Evolutionary conservation across 2,888 invertebrate species (phyloP).

Genomic region (Meandrusa payeni): DNA sequence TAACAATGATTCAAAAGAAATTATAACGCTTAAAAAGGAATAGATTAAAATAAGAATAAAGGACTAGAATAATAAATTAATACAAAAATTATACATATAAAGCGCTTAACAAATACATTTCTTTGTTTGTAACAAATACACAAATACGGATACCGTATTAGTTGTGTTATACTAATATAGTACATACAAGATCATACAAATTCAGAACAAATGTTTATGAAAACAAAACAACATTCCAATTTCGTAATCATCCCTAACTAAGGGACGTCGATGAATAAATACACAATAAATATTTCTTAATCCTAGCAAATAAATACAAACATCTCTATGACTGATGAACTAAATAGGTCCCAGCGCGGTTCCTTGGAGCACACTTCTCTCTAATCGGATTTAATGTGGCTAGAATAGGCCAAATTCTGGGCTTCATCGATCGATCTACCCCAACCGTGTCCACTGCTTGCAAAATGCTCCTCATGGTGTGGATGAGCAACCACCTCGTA

Average conservation of each 20-base stretch:
- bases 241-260: slow-evolving; percentile 55
- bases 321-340: slow-evolving; percentile 36
- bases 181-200: slow-evolving; percentile 62
- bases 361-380: slow-evolving; percentile 36
- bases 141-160: slow-evolving; percentile 78
- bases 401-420: slow-evolving; percentile 82
- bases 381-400: slow-evolving; percentile 72
- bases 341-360: slow-evolving; percentile 38
- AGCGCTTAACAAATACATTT: slow-evolving; percentile 29
- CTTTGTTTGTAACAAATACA: slow-evolving; percentile 61
- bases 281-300: slow-evolving; percentile 66
- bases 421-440: slow-evolving; percentile 77
- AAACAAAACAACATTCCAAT: slow-evolving; percentile 58
- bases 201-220: slow-evolving; percentile 63
- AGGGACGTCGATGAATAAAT: slow-evolving; percentile 59
- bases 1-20: slow-evolving; percentile 26
- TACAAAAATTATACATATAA: slow-evolving; percentile 29
- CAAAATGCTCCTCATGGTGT: slow-evolving; percentile 77
- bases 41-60: slow-evolving; percentile 22
- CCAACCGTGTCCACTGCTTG: slow-evolving; percentile 83
- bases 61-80: slow-evolving; percentile 26
- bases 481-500: slow-evolving; percentile 89
- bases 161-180: slow-evolving; percentile 69
- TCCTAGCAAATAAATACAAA: slow-evolving; percentile 56
- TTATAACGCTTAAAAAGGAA: no score